phyloP scores from a whole-genome alignment of 2,888 invertebrate species.

The Andrena flavipes region DNA sequence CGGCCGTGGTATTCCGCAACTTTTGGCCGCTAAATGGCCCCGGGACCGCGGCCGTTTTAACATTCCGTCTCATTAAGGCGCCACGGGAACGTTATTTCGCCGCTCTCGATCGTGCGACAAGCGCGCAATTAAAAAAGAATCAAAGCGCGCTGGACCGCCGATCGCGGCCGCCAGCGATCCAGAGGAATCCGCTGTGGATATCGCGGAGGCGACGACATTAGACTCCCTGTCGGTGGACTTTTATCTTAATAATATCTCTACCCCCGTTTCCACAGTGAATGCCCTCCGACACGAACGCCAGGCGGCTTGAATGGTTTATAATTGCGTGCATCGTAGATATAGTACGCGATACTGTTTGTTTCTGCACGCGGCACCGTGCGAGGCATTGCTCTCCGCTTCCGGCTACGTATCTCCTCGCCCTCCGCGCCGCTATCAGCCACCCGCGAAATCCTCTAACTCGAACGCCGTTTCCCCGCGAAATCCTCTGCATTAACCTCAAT shows the following conservation, averaged over 20 bases:
- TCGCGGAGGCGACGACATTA: conserved; percentile 73
- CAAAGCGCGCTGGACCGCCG: conserved; percentile 25
- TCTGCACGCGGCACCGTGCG: neutral
- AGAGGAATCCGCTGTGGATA: conserved; percentile 1
- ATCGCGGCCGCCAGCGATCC: conserved; percentile 15
- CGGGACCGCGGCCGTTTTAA: conserved; percentile 56
- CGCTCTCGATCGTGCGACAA: conserved; percentile 42
- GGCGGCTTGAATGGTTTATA: conserved; percentile 79
- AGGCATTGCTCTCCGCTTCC: neutral
- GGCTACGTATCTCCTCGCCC: neutral
- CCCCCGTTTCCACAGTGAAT: conserved; percentile 73
- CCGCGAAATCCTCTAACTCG: conserved; percentile 33
- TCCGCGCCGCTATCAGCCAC: conserved; percentile 32
- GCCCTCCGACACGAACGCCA: conserved; percentile 73
- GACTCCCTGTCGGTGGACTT: conserved; percentile 75
- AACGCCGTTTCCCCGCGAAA: conserved; percentile 48
- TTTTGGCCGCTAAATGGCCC: conserved; percentile 61
- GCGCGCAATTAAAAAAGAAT: conserved; percentile 59
- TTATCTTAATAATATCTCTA: conserved; percentile 76
- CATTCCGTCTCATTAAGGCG: conserved; percentile 67
- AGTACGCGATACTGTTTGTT: conserved; percentile 71
- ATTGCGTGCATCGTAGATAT: conserved; percentile 79
- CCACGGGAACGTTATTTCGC: conserved; percentile 61
- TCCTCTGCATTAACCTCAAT: conserved; percentile 79
- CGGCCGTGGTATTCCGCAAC: conserved; percentile 57